A percentile compares a stretch with the other conserved stretches of the same genome.
Conservation (phyloP, 2,797 vertebrate genomes). For the Masticophis lateralis region DNA sequence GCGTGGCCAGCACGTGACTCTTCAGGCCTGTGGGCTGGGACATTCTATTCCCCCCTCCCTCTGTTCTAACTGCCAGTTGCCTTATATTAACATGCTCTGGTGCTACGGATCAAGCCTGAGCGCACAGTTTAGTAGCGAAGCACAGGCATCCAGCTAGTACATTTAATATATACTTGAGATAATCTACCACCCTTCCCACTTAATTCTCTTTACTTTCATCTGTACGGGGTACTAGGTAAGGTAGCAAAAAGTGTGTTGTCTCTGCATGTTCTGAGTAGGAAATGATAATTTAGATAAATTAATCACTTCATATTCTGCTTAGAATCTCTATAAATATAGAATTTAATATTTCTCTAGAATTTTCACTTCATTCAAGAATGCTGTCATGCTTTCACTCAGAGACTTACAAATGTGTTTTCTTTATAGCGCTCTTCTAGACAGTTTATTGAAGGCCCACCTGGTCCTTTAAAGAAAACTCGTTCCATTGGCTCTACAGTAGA, state of each 20-base stretch:
- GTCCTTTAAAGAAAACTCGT: constrained; percentile 82
- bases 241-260: neutral
- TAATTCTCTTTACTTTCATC: neutral
- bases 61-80: no score
- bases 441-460: constrained; percentile 85
- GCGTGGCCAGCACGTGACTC: no score
- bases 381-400: neutral
- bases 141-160: neutral
- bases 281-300: neutral
- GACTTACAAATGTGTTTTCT: neutral
- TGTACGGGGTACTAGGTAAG: neutral
- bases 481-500: constrained; percentile 81
- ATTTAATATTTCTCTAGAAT: neutral
- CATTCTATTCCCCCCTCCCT: no score
- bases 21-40: no score
- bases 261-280: neutral
- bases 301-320: neutral
- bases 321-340: neutral
- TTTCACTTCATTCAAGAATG: neutral
- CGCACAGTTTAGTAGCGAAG: no score
- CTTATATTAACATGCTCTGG: no score
- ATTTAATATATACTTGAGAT: neutral
- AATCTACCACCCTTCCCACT: neutral
- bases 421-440: constrained; percentile 88
- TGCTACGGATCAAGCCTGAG: no score